These are phyloP conservation scores for Nixonia krombeini DNA, from an alignment of 1,140 invertebrate species.

Conservation along the genomic window DNA sequence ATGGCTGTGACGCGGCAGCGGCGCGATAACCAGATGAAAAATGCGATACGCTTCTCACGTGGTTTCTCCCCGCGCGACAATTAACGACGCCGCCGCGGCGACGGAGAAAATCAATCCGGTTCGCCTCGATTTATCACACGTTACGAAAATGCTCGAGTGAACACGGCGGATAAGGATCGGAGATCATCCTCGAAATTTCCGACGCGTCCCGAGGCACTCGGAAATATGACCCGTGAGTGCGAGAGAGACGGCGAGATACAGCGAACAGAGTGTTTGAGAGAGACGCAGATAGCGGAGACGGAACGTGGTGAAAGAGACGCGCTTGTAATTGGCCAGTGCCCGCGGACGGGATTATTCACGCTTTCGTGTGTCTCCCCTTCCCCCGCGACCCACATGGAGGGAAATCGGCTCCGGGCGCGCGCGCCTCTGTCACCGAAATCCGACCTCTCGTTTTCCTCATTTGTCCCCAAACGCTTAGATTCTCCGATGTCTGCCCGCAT, in stretches of 20 bases:
- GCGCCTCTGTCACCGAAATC: conserved; percentile 1
- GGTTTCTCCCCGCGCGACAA: no score
- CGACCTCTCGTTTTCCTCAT: conserved; percentile 1
- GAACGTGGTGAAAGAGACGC: not conserved
- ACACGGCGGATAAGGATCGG: not conserved
- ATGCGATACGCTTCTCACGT: no score
- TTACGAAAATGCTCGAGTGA: not conserved
- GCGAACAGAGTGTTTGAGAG: no score
- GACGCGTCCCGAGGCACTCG: not conserved
- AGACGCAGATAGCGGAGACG: not conserved
- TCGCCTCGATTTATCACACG: not conserved
- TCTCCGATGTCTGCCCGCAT: no score
- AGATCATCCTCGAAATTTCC: not conserved
- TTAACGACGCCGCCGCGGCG: not conserved
- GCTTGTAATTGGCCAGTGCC: not conserved
- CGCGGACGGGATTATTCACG: conserved; percentile 4
- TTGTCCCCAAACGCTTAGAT: no score
- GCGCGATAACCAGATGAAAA: not conserved
- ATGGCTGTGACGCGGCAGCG: not conserved
- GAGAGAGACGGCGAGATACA: no score
- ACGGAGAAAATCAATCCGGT: not conserved
- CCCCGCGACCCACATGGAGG: not conserved
- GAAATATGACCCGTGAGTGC: no score
- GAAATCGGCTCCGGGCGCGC: not conserved
- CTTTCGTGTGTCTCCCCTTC: not conserved